phyloP scores from a whole-genome alignment of 2,888 invertebrate genomes.

The Hydropsyche betteni region DNA sequence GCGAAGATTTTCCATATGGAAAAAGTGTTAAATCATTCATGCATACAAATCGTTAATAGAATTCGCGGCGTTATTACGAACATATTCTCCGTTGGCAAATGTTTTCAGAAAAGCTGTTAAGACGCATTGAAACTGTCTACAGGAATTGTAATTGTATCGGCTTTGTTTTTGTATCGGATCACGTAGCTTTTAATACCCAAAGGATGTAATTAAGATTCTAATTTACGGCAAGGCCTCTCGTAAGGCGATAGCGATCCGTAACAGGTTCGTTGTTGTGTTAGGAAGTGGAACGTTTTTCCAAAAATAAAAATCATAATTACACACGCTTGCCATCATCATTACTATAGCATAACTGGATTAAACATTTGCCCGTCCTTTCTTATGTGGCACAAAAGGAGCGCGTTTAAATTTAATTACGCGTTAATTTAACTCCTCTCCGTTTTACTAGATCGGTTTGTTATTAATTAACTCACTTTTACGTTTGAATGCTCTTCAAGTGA shows the following conservation, averaged over 20 bases:
- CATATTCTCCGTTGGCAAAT: background rate
- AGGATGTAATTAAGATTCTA: slow-evolving; percentile 39
- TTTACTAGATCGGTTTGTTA: slow-evolving; percentile 28
- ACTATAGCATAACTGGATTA: background rate
- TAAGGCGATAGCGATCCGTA: slow-evolving; percentile 26
- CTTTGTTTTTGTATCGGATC: slow-evolving; percentile 35
- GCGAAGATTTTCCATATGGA: slow-evolving; percentile 13
- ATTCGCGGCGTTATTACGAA: background rate
- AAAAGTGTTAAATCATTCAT: slow-evolving; percentile 31
- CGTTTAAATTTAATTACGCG: slow-evolving; percentile 4
- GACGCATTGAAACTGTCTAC: slow-evolving; percentile 1
- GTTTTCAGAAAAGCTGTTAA: background rate
- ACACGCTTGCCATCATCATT: background rate
- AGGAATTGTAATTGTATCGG: slow-evolving; percentile 16
- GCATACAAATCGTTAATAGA: slow-evolving; percentile 26
- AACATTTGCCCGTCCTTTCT: slow-evolving; percentile 7
- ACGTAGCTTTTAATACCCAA: slow-evolving; percentile 29
- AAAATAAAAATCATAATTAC: slow-evolving; percentile 14
- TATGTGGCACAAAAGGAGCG: slow-evolving; percentile 7
- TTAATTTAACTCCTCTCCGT: background rate
- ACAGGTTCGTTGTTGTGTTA: slow-evolving; percentile 1
- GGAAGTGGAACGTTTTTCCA: background rate
- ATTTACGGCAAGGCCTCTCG: slow-evolving; percentile 30
- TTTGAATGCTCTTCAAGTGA: slow-evolving; percentile 26
- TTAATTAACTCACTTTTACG: slow-evolving; percentile 40